Conservation (phyloP, 1,140 invertebrate species). For the Chlorops oryzae region DNA sequence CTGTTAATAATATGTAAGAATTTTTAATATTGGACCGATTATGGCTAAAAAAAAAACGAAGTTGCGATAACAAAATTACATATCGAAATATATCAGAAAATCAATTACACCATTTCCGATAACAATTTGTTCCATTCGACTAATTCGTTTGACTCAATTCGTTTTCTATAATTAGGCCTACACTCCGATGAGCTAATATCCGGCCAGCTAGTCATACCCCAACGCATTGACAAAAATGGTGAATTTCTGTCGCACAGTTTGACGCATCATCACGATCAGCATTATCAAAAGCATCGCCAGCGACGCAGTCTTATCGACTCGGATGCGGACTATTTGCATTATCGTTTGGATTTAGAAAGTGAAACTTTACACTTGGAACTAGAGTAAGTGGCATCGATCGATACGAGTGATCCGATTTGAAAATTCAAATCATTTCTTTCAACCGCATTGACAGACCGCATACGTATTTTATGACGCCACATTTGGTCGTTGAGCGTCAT, state of each 20-base stretch:
- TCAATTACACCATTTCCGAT: too few relatives aligned
- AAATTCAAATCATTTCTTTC: background rate
- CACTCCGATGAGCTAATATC: constrained; percentile 48
- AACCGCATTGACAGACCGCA: constrained; percentile 53
- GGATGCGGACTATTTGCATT: constrained; percentile 49
- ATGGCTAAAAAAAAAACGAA: too few relatives aligned
- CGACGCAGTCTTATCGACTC: constrained; percentile 14
- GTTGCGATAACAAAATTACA: too few relatives aligned
- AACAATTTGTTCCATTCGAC: too few relatives aligned
- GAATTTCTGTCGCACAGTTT: constrained; percentile 54
- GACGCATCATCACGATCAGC: constrained; percentile 49
- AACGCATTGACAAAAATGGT: constrained; percentile 53
- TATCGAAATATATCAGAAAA: too few relatives aligned
- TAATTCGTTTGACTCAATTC: background rate
- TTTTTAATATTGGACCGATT: too few relatives aligned
- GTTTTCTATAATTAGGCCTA: constrained; percentile 36
- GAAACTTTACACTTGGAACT: constrained; percentile 53
- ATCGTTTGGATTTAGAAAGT: constrained; percentile 53
- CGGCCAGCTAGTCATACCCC: constrained; percentile 54
- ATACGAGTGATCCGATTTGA: background rate
- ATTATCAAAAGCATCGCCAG: constrained; percentile 19
- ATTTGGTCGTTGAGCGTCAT: constrained; percentile 65
- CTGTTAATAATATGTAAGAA: too few relatives aligned
- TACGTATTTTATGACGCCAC: constrained; percentile 61
- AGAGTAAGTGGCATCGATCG: constrained; percentile 20